Base-by-base conservation (phyloP, 2,888 invertebrate species). In the Serripes groenlandicus region DNA sequence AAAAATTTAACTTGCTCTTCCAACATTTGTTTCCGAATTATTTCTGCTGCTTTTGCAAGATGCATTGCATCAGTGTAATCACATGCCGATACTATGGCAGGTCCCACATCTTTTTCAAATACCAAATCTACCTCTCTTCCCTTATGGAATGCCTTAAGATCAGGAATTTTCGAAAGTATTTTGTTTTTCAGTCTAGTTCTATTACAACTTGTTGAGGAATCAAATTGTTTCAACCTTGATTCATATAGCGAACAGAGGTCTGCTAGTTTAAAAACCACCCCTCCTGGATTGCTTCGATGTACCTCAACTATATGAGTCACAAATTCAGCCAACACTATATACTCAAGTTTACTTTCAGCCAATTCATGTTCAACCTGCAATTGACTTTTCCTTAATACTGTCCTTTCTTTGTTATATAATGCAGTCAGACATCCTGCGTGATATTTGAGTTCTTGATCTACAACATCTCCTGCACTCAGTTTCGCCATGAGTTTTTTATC, bases 401-500 rank as follows among this genome's bases (percentile, higher is more conserved):
- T 60, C 49, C 83, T 82, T 49, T 84, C 85, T 60, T 49, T 78
- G 52, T 87, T 81, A 68, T 85, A 85, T 26, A 88, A 49, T n/a
- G 71, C 58, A 56, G 78, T 52, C 56, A 87, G 75, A 66, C 84
- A 86, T 49, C 72, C 35, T 7, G 26, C 35, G 64, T 89, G 85
- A 54, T 88, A 88, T 68, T 81, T 87, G 9, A 87, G 64, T 58
- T 87, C 88, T 78, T 86, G 87, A 70, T 85, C 88, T 5, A 88
- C 82, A 49, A 83, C 72, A 83, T 86, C 88, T 15, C 87, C 84
- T 49, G 68, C 78, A 82, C 83, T 86, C 34, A 86, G 73, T 60
- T 35, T 83, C 15, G 86, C 86, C 35, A 87, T 32, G 1, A 86
- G 76, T 58, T 71, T 83, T 35, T 75, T 77, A 77, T 88, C 85